Evolutionary conservation across 2,797 vertebrate genomes (phyloP), one percentile per base, ranked within the genome.

Genomic region (Myotis pilosus): DNA sequence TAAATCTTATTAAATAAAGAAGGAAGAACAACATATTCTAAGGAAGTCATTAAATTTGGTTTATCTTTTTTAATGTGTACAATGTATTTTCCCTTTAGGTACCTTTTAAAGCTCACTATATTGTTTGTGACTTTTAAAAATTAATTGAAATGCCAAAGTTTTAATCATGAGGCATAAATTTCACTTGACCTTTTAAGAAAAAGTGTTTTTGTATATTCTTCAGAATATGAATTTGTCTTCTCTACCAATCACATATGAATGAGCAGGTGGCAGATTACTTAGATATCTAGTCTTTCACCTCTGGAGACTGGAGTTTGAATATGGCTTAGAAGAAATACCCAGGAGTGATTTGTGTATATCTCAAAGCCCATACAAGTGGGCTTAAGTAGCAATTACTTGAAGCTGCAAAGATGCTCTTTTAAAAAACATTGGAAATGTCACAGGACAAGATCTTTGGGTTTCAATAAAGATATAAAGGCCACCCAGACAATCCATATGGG

Each of bases 91-190:
- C 36, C 83, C 76, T 94, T 83, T 44, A 86, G 92, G 28, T 8
- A 86, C 33, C 75, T 85, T 95, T 92, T 92, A 78, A 47, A 95
- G 57, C 12, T 68, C 28, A 23, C 30, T 93, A 69, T 81, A 95
- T 94, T 96, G 74, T 94, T 96, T 94, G 76, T 92, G 86, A 96
- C 94, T 96, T 96, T 93, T 81, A 94, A 95, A 93, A 97, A 71
- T 91, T 95, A 79, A 94, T 95, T 96, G 86, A 17, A 57, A 80
- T 78, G 44, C 30, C 57, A 94, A 38, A 90, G 94, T 96, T 96
- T 97, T 96, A 66, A 97, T 23, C 38, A 88, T 75, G 81, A 96
- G 97, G 93, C 9, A 92, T 91, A 78, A 96, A 87, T 75, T 92
- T 96, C 28, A 94, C 85, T n/a, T 96, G 12, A 97, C 33, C 44